Evolutionary conservation across 2,113 vertebrate species (phyloP).

Genomic region (Eubucco bourcierii): DNA sequence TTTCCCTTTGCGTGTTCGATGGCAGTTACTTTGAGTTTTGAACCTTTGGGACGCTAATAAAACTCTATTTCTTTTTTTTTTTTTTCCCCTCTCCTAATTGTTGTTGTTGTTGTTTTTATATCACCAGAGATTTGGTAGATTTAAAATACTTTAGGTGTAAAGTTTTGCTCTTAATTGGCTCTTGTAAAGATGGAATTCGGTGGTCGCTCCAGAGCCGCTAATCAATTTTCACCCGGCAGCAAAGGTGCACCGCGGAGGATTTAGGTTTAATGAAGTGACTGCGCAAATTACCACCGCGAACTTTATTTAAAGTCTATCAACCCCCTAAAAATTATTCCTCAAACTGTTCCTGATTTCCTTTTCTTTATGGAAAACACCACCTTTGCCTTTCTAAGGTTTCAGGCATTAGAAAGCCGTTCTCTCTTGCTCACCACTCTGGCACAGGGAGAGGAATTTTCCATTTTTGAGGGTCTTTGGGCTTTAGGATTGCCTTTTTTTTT

Average conservation of each 20-base stretch:
- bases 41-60: slow-evolving; percentile 30
- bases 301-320: slow-evolving; percentile 62
- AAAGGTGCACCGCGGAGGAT: slow-evolving; percentile 19
- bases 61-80: not conserved
- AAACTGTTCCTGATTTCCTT: slow-evolving; percentile 66
- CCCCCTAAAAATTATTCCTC: slow-evolving; percentile 32
- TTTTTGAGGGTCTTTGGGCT: no score
- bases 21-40: not conserved
- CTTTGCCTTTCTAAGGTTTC: slow-evolving; percentile 29
- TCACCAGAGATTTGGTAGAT: slow-evolving; percentile 16
- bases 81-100: not conserved
- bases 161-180: slow-evolving; percentile 53
- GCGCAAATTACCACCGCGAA: slow-evolving; percentile 35
- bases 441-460: not conserved
- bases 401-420: not conserved
- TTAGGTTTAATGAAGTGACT: slow-evolving; percentile 63
- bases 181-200: slow-evolving; percentile 65
- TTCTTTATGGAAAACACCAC: slow-evolving; percentile 60
- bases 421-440: not conserved
- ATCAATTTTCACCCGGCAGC: slow-evolving; percentile 65
- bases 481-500: no score
- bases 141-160: slow-evolving; percentile 45
- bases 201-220: slow-evolving; percentile 41
- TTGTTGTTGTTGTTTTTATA: not conserved
- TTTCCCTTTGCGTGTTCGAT: no score